Conservation (phyloP, 2,797 vertebrate genomes). For the Propithecus deckenii region DNA sequence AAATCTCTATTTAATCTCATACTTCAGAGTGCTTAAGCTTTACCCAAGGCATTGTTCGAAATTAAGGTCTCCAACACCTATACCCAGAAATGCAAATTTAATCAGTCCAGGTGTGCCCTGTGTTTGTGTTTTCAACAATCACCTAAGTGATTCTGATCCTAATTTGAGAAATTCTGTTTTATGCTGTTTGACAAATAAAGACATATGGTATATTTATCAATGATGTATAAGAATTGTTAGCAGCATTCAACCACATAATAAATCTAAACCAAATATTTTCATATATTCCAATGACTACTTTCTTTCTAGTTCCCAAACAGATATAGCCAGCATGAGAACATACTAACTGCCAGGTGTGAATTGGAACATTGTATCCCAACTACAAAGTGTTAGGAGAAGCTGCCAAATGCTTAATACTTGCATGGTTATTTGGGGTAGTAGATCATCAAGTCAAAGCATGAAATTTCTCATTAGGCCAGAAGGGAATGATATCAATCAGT, state of each 20-base stretch:
- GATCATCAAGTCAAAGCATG: not conserved
- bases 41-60: not conserved
- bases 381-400: slow-evolving; percentile 1
- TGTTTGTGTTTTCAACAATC: not conserved
- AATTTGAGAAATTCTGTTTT: slow-evolving; percentile 13
- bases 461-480: slow-evolving; percentile 3
- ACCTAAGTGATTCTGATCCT: not conserved
- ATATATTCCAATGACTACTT: not conserved
- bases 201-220: not conserved
- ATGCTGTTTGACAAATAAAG: not conserved
- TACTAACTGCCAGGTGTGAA: not conserved
- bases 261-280: slow-evolving; percentile 18
- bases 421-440: not conserved
- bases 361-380: not conserved
- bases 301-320: not conserved
- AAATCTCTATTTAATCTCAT: slow-evolving; percentile 6
- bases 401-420: slow-evolving; percentile 24
- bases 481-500: not conserved
- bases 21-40: not conserved
- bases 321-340: not conserved
- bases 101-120: not conserved
- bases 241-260: not conserved
- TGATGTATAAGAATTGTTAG: not conserved
- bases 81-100: not conserved
- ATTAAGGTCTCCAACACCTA: not conserved